Evolutionary conservation across 2,888 invertebrate genomes (phyloP).

Genomic region (Frankliniella fusca): DNA sequence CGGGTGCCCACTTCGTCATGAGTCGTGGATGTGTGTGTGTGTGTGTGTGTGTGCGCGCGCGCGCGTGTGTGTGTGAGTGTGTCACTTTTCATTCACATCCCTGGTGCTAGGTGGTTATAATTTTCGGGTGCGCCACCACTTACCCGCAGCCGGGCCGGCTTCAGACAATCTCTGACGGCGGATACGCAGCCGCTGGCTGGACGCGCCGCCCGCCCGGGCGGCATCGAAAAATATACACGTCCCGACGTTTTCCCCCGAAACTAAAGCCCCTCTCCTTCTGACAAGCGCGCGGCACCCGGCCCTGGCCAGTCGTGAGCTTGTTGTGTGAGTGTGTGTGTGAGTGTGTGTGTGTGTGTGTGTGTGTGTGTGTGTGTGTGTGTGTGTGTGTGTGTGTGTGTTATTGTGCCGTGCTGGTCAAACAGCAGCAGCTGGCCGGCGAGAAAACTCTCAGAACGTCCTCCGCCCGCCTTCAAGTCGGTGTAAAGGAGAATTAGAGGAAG

Average conservation of each 20-base stretch:
- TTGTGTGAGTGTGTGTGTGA: no score
- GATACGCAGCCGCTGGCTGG: neutral
- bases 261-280: neutral
- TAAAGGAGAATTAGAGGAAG: neutral
- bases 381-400: neutral
- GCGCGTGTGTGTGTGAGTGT: neutral
- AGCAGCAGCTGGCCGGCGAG: neutral
- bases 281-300: neutral
- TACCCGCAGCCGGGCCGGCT: neutral
- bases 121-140: constrained; percentile 4
- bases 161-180: no score
- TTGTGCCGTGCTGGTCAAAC: constrained; percentile 2
- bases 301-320: no score
- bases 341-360: no score
- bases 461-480: no score
- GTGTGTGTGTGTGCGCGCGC: neutral
- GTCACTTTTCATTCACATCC: neutral
- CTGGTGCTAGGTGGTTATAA: constrained; percentile 7
- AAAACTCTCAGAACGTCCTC: no score
- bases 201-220: neutral
- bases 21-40: neutral
- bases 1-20: neutral
- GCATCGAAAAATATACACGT: constrained; percentile 14
- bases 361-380: constrained; percentile 1
- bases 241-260: constrained; percentile 13